Evolutionary conservation across 2,113 vertebrate genomes (phyloP), one percentile per base, ranked within the genome.

Genomic region (Chloropsis hardwickii): DNA sequence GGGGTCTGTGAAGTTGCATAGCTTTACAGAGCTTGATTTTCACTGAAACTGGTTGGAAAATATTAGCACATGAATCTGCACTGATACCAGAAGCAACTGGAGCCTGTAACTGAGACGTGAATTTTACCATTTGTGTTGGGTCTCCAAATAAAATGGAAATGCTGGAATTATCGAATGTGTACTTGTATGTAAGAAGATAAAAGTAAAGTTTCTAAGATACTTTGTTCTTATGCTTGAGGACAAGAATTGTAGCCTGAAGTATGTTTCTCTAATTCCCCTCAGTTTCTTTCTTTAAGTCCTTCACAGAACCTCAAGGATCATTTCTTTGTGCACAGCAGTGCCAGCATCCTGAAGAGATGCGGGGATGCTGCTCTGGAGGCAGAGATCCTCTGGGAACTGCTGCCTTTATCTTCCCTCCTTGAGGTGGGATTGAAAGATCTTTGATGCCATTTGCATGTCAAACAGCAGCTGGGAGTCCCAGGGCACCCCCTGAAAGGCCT

Each of bases 361-460:
- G n/a, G 58, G 40, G 69, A 45, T 91, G 78, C 42, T 90, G 42
- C 58, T 67, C 21, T 37, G 42, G 31, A 53, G 84, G 66, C 62
- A 64, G 48, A 88, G 81, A 72, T 95, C 22, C 57, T 69, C 57
- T 81, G 71, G 53, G 42, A 85, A 14, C 57, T 1, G 3, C 35
- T 4, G 48, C 84, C 66, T 86, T 96, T 94, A 60, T 95, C 60
- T 81, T 45, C 23, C 50, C 9, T 92, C 50, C 92, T 95, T 60
- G 83, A 95, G 93, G 90, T 96, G 60, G 76, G 90, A 86, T 53
- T 88, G 86, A 95, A 96, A 85, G 76, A 64, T 81, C 70, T 87
- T 92, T 83, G 74, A 88, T 86, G n/a, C 31, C 14, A 93, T 97
- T 97, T 97, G 91, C 92, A 97, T 97, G 81, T 95, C 92, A 97